phyloP scores from a whole-genome alignment of 2,797 vertebrate species.

The Sternarchorhynchus goeldii region DNA sequence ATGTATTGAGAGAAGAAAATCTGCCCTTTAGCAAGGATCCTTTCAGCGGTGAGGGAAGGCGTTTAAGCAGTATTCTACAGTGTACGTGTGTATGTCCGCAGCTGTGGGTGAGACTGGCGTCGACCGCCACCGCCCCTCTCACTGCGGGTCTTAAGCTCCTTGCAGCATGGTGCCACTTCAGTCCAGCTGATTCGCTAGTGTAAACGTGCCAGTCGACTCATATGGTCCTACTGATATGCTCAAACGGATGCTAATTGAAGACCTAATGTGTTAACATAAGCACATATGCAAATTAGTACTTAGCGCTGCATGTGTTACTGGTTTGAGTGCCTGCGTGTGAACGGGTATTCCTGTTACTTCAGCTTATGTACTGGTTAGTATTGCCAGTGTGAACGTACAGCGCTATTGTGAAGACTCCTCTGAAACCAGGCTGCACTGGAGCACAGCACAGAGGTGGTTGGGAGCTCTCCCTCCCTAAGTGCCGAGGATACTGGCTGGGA shows the following conservation, averaged over 20 bases:
- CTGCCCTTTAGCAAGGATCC: neutral
- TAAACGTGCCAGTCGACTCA: neutral
- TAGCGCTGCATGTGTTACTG: neutral
- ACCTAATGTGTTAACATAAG: slow-evolving; percentile 16
- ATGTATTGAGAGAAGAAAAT: slow-evolving; percentile 10
- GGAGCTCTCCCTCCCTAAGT: too few relatives aligned
- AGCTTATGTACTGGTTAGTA: neutral
- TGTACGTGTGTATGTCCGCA: too few relatives aligned
- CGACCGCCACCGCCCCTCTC: neutral
- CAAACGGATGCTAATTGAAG: slow-evolving; percentile 25
- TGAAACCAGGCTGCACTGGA: too few relatives aligned
- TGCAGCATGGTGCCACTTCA: neutral
- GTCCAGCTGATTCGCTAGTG: neutral
- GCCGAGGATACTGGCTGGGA: too few relatives aligned
- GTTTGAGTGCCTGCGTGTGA: neutral
- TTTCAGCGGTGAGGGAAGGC: slow-evolving; percentile 8
- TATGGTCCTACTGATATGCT: slow-evolving; percentile 28
- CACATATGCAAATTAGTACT: slow-evolving; percentile 22
- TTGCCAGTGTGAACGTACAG: neutral
- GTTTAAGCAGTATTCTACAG: neutral
- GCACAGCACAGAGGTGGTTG: neutral
- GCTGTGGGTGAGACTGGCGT: too few relatives aligned
- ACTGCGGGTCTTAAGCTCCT: neutral
- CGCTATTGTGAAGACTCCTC: neutral
- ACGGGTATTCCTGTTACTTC: neutral